Percentiles rank a stretch among this genome's conserved stretches.
These are phyloP conservation scores for Alfaro cultratus DNA, from an alignment of 2,797 vertebrate genomes.

Conservation along the genomic window DNA sequence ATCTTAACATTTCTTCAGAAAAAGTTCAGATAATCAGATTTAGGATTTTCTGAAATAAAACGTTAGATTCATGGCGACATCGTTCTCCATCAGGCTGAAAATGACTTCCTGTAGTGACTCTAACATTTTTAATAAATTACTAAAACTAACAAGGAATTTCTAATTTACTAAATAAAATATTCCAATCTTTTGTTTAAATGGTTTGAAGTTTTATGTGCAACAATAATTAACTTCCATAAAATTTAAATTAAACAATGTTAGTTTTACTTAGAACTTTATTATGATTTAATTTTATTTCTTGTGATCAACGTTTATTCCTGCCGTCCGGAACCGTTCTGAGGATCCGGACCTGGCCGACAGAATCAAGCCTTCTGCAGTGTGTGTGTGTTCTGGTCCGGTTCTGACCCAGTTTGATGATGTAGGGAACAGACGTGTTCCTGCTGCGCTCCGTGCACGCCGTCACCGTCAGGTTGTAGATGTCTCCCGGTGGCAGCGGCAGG, in stretches of 20 bases:
- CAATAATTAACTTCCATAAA: too few relatives aligned
- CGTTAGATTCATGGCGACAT: neutral
- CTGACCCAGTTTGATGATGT: slow-evolving; percentile 92
- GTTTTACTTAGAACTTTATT: too few relatives aligned
- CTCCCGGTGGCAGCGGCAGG: slow-evolving; percentile 90
- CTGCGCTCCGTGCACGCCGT: slow-evolving; percentile 92
- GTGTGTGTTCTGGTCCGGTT: neutral
- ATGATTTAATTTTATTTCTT: too few relatives aligned
- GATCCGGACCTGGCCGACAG: neutral
- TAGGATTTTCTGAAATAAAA: neutral
- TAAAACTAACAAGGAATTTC: neutral
- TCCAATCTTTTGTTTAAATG: too few relatives aligned
- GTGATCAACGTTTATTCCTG: too few relatives aligned
- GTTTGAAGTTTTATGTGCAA: too few relatives aligned
- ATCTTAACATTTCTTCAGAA: neutral
- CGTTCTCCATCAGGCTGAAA: too few relatives aligned
- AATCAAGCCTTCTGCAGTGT: neutral
- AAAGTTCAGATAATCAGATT: neutral
- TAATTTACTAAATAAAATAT: neutral
- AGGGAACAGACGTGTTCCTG: slow-evolving; percentile 88
- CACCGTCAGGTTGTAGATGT: slow-evolving; percentile 96
- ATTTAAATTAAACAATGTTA: too few relatives aligned
- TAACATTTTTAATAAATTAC: neutral
- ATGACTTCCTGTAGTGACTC: too few relatives aligned
- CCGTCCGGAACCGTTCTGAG: neutral